Conservation (phyloP, 1,140 invertebrate genomes). For the Drosophila subobscura region DNA sequence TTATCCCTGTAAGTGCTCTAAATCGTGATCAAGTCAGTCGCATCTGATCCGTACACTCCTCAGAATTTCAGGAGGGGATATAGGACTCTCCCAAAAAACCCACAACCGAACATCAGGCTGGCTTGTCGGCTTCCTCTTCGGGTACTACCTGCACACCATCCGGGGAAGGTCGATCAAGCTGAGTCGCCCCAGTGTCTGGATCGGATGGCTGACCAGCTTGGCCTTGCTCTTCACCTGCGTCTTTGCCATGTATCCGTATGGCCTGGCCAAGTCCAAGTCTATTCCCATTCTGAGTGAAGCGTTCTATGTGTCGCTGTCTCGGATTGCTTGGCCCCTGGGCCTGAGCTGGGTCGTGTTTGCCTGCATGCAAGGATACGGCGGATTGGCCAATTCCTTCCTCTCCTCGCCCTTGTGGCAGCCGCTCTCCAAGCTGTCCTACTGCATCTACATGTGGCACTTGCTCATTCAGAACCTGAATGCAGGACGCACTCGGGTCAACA, state of each 20-base stretch:
- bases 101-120: conserved; percentile 65
- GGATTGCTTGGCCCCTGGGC: conserved; percentile 86
- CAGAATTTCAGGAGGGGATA: neutral
- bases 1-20: conserved; percentile 37
- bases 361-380: conserved; percentile 87
- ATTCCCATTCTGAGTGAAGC: conserved; percentile 83
- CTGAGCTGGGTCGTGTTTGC: conserved; percentile 88
- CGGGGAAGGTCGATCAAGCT: conserved; percentile 43
- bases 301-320: conserved; percentile 86
- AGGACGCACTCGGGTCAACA: conserved; percentile 47
- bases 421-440: conserved; percentile 84
- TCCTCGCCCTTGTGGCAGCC: conserved; percentile 84
- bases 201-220: conserved; percentile 64
- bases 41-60: too few species aligned
- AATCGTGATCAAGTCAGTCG: neutral
- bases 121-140: conserved; percentile 71
- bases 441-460: conserved; percentile 84
- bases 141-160: conserved; percentile 62
- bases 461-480: conserved; percentile 60
- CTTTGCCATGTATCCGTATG: conserved; percentile 75
- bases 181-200: conserved; percentile 36
- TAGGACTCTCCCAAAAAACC: conserved; percentile 34
- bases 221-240: conserved; percentile 63
- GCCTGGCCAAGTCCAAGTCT: conserved; percentile 45
- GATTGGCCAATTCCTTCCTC: conserved; percentile 84